Evolutionary conservation across 2,113 vertebrate species (phyloP).

Genomic region (Ivindomyrus marchei): DNA sequence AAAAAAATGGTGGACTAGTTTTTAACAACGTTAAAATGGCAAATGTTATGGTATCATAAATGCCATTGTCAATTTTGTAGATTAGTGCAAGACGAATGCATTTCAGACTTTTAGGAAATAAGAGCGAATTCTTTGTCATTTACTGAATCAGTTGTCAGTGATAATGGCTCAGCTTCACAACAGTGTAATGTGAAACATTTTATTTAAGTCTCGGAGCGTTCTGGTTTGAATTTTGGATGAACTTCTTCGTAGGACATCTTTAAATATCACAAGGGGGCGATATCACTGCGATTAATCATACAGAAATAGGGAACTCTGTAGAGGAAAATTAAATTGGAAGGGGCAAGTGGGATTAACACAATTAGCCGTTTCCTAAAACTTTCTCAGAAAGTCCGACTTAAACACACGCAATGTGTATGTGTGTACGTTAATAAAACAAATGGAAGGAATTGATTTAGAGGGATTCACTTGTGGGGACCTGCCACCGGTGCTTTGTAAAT

Average conservation of each 20-base stretch:
- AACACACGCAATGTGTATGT: not conserved
- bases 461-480: not conserved
- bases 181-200: not conserved
- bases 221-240: constrained; percentile 10
- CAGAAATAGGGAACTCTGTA: not conserved
- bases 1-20: not conserved
- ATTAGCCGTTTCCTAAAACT: not conserved
- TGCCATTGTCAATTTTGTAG: not conserved
- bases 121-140: not conserved
- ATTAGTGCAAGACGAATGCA: not conserved
- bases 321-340: not conserved
- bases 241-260: constrained; percentile 1
- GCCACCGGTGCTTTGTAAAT: not conserved
- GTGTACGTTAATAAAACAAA: not conserved
- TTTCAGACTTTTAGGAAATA: not conserved
- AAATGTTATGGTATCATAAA: not conserved
- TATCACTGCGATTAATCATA: constrained; percentile 1
- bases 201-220: constrained; percentile 7
- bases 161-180: not conserved
- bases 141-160: not conserved
- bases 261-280: constrained; percentile 17
- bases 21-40: not conserved
- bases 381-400: not conserved
- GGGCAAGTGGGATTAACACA: not conserved
- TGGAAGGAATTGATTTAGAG: not conserved